Evolutionary conservation across 2,888 invertebrate genomes (phyloP).

Genomic region (Agrochola lychnidis): DNA sequence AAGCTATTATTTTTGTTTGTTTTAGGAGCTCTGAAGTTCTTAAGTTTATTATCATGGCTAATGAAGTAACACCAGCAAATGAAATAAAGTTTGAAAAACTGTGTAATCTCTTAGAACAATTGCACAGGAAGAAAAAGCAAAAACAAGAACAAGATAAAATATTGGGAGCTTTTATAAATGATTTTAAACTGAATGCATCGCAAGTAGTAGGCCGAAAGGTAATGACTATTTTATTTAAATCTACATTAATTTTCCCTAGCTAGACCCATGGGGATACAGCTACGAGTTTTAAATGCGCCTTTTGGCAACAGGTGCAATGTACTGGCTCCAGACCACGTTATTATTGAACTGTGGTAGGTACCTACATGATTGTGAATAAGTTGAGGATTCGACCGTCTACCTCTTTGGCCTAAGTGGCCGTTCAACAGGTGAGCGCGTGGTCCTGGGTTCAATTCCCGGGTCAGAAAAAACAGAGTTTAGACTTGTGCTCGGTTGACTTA

Average conservation of each 20-base stretch:
- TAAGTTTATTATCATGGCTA: slow-evolving; percentile 58
- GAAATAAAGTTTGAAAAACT: slow-evolving; percentile 88
- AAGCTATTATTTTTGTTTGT: slow-evolving; percentile 52
- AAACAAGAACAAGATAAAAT: slow-evolving; percentile 86
- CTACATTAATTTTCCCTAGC: background rate
- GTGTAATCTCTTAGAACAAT: slow-evolving; percentile 91
- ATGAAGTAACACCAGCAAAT: slow-evolving; percentile 71
- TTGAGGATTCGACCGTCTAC: background rate
- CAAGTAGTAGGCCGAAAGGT: slow-evolving; percentile 81
- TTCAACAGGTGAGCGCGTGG: background rate
- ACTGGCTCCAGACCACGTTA: background rate
- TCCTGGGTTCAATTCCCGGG: slow-evolving; percentile 11
- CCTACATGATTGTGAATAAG: background rate
- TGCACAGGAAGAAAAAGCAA: slow-evolving; percentile 85
- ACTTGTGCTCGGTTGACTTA: background rate
- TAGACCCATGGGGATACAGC: background rate
- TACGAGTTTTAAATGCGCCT: background rate
- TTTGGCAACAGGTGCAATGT: background rate
- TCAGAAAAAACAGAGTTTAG: background rate
- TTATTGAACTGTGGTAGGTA: background rate
- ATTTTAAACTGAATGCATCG: slow-evolving; percentile 83
- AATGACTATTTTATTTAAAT: slow-evolving; percentile 51
- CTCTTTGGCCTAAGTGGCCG: background rate
- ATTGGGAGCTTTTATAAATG: slow-evolving; percentile 86
- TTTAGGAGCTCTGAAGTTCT: slow-evolving; percentile 51